Percentiles rank a stretch among this genome's conserved stretches.
Conservation (phyloP, 2,888 invertebrate genomes). For the Lasioglossum zephyrum region DNA sequence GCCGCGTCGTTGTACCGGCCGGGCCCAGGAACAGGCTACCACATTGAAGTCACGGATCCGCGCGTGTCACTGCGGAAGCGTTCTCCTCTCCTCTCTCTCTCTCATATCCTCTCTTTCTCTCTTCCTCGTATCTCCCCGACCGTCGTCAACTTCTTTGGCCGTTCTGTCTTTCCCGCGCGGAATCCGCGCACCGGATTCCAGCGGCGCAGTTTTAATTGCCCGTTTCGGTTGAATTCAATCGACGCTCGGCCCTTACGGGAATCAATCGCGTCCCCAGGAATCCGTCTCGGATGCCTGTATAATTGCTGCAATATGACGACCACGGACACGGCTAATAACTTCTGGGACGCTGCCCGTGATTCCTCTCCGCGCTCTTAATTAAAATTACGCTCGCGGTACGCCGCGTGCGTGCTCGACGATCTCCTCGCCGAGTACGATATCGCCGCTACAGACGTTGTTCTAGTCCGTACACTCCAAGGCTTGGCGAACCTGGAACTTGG, state of each 20-base stretch:
- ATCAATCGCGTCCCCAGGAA: slow-evolving; percentile 50
- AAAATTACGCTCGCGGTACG: slow-evolving; percentile 15
- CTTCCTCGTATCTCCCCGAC: not conserved
- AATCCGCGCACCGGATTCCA: slow-evolving; percentile 56
- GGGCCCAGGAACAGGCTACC: slow-evolving; percentile 25
- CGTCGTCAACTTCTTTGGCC: slow-evolving; percentile 45
- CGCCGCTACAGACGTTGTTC: not conserved
- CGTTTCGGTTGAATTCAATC: slow-evolving; percentile 54
- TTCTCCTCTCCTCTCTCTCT: not conserved
- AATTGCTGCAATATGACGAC: slow-evolving; percentile 39
- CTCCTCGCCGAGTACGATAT: not conserved
- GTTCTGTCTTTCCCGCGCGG: slow-evolving; percentile 40
- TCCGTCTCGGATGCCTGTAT: slow-evolving; percentile 24
- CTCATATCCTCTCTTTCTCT: not conserved
- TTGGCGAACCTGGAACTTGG: not conserved
- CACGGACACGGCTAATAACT: slow-evolving; percentile 28
- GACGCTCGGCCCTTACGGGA: slow-evolving; percentile 32
- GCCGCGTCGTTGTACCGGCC: slow-evolving; percentile 58
- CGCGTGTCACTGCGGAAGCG: slow-evolving; percentile 59
- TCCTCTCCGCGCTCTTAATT: slow-evolving; percentile 20
- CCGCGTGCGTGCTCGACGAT: slow-evolving; percentile 1
- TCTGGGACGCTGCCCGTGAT: not conserved
- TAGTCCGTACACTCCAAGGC: not conserved
- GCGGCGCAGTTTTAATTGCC: slow-evolving; percentile 61
- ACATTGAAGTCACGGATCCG: slow-evolving; percentile 61